phyloP scores from a whole-genome alignment of 2,888 invertebrate genomes.

The Noctua janthe region DNA sequence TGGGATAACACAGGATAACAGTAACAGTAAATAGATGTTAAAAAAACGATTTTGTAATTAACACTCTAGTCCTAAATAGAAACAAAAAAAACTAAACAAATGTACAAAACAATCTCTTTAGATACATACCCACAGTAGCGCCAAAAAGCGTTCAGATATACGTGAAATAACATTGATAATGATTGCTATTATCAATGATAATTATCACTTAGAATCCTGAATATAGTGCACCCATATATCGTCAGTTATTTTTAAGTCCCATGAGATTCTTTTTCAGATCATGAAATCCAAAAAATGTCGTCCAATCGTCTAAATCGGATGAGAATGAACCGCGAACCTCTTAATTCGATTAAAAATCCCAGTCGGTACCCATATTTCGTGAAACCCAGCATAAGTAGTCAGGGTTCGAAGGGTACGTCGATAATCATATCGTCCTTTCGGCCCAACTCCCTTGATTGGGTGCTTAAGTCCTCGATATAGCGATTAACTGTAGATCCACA shows the following conservation, averaged over 20 bases:
- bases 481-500: conserved; percentile 63
- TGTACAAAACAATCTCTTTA: too few species aligned
- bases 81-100: too few species aligned
- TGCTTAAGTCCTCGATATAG: conserved; percentile 67
- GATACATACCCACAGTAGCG: too few species aligned
- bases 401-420: conserved; percentile 28
- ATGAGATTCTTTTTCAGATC: neutral
- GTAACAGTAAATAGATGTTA: too few species aligned
- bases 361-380: conserved; percentile 10
- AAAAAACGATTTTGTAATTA: too few species aligned
- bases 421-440: conserved; percentile 63
- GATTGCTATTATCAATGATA: too few species aligned
- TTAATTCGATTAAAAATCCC: conserved; percentile 21
- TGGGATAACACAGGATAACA: too few species aligned
- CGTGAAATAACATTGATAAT: too few species aligned
- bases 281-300: neutral
- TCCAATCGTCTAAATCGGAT: neutral
- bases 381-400: conserved; percentile 6
- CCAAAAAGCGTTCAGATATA: too few species aligned
- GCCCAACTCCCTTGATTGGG: conserved; percentile 66
- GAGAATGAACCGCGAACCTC: neutral
- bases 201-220: too few species aligned
- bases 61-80: too few species aligned
- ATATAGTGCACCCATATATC: neutral
- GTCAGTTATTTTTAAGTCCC: neutral